A percentile compares a stretch with the other conserved stretches of the same genome.
phyloP scores from a whole-genome alignment of 2,797 vertebrate species.

The Melanotaenia parkinsoni region DNA sequence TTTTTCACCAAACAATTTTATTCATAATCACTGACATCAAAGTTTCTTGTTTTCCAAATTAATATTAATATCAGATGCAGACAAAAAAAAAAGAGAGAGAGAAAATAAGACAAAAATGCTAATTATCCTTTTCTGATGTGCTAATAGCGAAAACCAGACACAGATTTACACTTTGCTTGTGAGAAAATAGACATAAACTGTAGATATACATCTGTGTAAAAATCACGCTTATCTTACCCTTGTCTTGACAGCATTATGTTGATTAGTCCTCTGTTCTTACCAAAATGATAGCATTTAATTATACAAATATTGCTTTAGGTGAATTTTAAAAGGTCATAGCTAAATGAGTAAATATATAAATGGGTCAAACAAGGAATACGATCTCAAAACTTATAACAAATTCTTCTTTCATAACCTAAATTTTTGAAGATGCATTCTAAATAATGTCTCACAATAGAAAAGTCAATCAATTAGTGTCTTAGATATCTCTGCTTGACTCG shows the following conservation, averaged over 20 bases:
- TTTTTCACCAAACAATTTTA: conserved; percentile 56
- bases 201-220: conserved; percentile 25
- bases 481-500: neutral
- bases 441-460: conserved; percentile 11
- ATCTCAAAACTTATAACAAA: neutral
- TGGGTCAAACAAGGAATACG: conserved; percentile 7
- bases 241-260: conserved; percentile 10
- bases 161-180: conserved; percentile 46
- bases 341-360: conserved; percentile 9
- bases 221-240: conserved; percentile 41
- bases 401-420: neutral
- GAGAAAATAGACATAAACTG: conserved; percentile 26
- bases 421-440: neutral
- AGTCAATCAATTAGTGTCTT: neutral
- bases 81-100: conserved; percentile 28
- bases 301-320: conserved; percentile 15
- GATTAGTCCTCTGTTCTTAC: conserved; percentile 5
- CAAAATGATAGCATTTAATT: conserved; percentile 26
- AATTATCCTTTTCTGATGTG: conserved; percentile 73
- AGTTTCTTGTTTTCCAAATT: conserved; percentile 70
- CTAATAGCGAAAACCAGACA: conserved; percentile 63
- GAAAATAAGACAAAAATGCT: conserved; percentile 75
- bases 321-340: neutral
- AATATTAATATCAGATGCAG: conserved; percentile 75
- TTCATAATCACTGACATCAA: conserved; percentile 70